Base-by-base conservation (phyloP, 2,113 vertebrate species). In the Bambusicola thoracicus region DNA sequence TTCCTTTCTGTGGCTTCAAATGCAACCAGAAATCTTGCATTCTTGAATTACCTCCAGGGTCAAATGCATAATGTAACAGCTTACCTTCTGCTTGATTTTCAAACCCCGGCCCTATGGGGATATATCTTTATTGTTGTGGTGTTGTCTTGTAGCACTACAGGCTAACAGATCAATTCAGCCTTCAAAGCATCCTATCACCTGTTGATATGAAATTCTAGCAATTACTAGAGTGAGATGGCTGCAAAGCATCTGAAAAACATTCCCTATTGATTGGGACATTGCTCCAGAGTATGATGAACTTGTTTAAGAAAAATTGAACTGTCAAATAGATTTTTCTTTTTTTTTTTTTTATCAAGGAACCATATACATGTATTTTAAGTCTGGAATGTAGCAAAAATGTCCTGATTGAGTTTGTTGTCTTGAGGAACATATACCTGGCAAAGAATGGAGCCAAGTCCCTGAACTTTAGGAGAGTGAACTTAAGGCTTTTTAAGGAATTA, bases 301-400 rank as follows among this genome's bases (percentile, higher is more conserved):
- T 98, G 97, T 97, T 98, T 97, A 98, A 98, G 97, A 98, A 97
- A 97, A 97, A 98, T 97, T 97, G 97, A 98, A 97, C 92, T 85
- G 30, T 69, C 55, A 97, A 96, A 98, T 97, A 94, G 97, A 97
- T 97, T 97, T 97, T 89, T 91, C 97, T 97, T 97, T 95, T 87
- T 89, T 91, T 97, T 97, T 97, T 95, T 87, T 87, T 90, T 58
- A 97, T 97, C 83, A 96, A 85, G 87, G 91, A 96, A 96, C 97
- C 70, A 94, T 95, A 96, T 94, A 80, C 97, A 96, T 97, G 81
- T 85, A 97, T 96, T 98, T 96, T 95, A 96, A 98, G 16, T 10
- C 29, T 55, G 53, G 16, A 30, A 17, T 18, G 53, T 30, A 55
- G 29, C 15, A 30, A 55, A 17, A 16, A 30, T 18, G 29, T 30